Base-by-base conservation (phyloP, 2,113 vertebrate genomes). In the Anguilla rostrata region DNA sequence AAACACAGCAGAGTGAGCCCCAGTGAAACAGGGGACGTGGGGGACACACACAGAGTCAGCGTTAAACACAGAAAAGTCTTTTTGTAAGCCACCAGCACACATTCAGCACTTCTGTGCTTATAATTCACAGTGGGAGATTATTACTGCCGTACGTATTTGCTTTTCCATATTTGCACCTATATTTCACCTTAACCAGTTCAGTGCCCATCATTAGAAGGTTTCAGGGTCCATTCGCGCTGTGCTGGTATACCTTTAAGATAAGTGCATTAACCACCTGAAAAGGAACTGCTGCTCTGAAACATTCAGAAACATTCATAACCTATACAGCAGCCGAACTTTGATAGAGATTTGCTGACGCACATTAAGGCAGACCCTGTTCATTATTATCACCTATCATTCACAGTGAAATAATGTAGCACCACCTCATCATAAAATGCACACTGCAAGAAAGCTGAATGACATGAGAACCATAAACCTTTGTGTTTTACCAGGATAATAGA, bases 401-500 rank as follows among this genome's bases (percentile, higher is more conserved):
- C 22, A 20, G 60, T 66, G 60, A 22, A 20, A 79, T 40, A 79
- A 79, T 29, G 78, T 26, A 22, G 60, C 60, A 66, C 60, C 60
- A 66, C 60, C 22, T 4, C 60, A 22, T 1, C 18, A 12, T 18
- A 43, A 12, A 81, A 18, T 39, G n/a, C 9, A 78, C 41, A 46
- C 0, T 22, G 49, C 39, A 82, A 11, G 66, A 26, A 43, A 81
- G 57, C n/a, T 22, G 15, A 49, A 85, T 87, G 81, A 87, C 15
- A 49, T n/a, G 16, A 39, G 11, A 14, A 78, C 29, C 20, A 84
- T 29, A 78, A 83, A 83, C 46, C 29, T 91, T 29, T 0, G 71
- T 85, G 78, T 88, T 91, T 90, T 53, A 88, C 81, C 49, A 91
- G 87, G 86, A 90, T 89, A 90, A 92, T 83, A 87, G 87, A 89